Conservation (phyloP, 37 sponge, comb jelly and placozoan genomes). For the Beroe ovata region DNA sequence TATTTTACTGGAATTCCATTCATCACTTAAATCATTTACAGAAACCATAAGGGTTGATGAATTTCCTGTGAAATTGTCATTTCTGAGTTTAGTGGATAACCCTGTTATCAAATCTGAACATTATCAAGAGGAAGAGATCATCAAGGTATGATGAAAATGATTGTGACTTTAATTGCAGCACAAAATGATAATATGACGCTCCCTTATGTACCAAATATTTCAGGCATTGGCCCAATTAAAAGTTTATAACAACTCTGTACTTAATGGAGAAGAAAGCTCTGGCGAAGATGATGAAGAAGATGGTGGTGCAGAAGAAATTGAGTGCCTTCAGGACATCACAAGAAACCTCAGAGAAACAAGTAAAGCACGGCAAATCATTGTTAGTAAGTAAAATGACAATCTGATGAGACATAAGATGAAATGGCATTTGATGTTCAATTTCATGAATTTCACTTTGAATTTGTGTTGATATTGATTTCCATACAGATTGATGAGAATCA, state of each 20-base stretch:
- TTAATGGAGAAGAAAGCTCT: not conserved
- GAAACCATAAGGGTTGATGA: not conserved
- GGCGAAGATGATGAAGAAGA: not conserved
- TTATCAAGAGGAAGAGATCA: not conserved
- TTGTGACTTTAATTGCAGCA: too few relatives aligned
- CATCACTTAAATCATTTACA: not conserved
- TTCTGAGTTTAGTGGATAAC: not conserved
- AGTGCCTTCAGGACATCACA: not conserved
- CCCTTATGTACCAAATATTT: too few relatives aligned
- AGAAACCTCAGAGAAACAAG: not conserved
- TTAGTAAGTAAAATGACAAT: not conserved
- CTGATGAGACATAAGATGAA: too few relatives aligned
- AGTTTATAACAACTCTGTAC: not conserved
- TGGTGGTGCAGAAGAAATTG: not conserved
- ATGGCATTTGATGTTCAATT: too few relatives aligned
- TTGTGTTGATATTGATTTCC: too few relatives aligned
- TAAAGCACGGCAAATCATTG: not conserved
- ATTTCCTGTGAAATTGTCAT: not conserved
- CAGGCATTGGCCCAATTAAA: not conserved
- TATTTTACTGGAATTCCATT: too few relatives aligned
- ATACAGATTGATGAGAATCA: not conserved
- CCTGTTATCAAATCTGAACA: not conserved
- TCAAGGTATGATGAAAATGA: not conserved
- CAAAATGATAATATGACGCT: too few relatives aligned
- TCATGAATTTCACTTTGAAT: too few relatives aligned